phyloP scores from a whole-genome alignment of 2,113 vertebrate genomes.

The Tetrao urogallus region DNA sequence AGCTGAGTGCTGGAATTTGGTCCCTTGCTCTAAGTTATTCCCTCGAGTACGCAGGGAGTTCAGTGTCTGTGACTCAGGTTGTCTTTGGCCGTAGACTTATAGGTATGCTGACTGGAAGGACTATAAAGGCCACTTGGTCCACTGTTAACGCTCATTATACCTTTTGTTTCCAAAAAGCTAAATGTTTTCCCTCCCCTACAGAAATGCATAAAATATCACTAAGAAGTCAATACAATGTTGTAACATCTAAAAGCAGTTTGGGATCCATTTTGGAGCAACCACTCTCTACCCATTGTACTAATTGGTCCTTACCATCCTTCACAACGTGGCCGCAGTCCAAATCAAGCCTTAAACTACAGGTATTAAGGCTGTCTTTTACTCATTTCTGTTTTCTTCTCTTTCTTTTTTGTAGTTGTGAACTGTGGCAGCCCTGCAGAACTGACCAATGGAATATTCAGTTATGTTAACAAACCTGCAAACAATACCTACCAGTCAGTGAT shows the following conservation, averaged over 20 bases:
- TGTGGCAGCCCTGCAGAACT: constrained; percentile 71
- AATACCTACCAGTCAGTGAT: constrained; percentile 73
- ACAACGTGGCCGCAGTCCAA: background rate
- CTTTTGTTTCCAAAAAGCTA: background rate
- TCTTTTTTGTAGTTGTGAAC: constrained; percentile 72
- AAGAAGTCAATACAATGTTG: background rate
- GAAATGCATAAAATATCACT: background rate
- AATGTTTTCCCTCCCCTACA: background rate
- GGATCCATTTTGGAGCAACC: background rate
- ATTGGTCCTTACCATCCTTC: background rate
- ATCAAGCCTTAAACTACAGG: background rate
- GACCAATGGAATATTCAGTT: constrained; percentile 71
- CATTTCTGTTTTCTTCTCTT: background rate
- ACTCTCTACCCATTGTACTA: background rate
- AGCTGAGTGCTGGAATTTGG: background rate
- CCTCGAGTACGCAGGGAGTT: background rate
- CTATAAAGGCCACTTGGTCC: background rate
- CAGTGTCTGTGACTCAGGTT: background rate
- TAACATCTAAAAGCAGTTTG: background rate
- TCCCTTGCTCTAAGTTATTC: background rate
- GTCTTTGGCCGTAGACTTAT: background rate
- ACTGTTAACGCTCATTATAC: background rate
- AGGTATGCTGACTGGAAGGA: background rate
- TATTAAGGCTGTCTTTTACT: background rate
- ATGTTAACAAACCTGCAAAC: background rate